Percentiles rank a stretch among this genome's conserved stretches.
Conservation (phyloP, 2,113 vertebrate species). For the Dermatemys mawii region DNA sequence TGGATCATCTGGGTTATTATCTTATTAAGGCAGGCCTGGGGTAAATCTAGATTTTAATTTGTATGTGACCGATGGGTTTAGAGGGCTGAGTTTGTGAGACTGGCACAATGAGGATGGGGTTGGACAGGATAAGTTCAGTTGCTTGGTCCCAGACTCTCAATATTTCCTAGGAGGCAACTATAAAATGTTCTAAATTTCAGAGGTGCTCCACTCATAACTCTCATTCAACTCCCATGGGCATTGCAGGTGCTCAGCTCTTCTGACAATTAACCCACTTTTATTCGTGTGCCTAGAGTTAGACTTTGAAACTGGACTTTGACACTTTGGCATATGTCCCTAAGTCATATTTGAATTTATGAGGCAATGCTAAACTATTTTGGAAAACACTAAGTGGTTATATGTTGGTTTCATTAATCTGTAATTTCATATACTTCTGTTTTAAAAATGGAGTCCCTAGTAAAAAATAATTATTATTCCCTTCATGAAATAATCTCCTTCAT, state of each 20-base stretch:
- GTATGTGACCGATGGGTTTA: background rate
- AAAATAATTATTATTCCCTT: background rate
- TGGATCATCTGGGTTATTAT: background rate
- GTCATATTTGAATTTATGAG: background rate
- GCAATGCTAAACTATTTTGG: background rate
- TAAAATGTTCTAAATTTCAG: background rate
- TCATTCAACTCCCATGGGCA: background rate
- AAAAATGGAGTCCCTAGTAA: background rate
- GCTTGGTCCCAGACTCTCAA: background rate
- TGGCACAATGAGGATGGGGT: background rate
- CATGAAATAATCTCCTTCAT: slow-evolving; percentile 22
- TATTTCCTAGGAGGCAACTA: background rate
- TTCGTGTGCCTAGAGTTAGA: background rate
- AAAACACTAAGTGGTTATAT: fast-evolving
- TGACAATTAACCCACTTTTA: slow-evolving; percentile 8
- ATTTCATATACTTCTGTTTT: background rate
- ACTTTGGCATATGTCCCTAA: background rate
- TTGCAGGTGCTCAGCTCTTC: background rate
- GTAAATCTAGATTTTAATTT: background rate
- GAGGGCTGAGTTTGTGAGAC: background rate
- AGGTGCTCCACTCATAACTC: background rate
- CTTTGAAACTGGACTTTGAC: background rate
- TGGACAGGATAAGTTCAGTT: background rate
- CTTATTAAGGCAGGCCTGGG: background rate
- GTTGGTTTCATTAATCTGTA: background rate